phyloP scores from a whole-genome alignment of 2,888 invertebrate species.

The Cataglyphis altisquamis region DNA sequence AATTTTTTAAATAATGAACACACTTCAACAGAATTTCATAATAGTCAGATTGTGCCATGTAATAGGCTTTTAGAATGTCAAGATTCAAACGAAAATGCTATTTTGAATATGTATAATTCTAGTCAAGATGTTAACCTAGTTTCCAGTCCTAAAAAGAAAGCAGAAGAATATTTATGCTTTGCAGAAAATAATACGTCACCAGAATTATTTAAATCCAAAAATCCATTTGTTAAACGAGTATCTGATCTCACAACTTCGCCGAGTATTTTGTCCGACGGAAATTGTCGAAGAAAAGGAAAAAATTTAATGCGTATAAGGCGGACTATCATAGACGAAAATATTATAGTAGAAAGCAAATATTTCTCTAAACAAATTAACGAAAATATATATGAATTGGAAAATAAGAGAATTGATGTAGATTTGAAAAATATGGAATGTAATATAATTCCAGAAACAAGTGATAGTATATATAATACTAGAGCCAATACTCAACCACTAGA shows the following conservation, averaged over 20 bases:
- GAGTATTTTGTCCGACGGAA: constrained; percentile 77
- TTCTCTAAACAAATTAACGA: constrained; percentile 69
- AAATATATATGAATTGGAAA: neutral
- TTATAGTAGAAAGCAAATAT: constrained; percentile 80
- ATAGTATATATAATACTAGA: neutral
- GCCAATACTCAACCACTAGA: neutral
- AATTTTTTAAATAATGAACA: constrained; percentile 26
- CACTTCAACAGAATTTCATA: constrained; percentile 3
- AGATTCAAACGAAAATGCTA: constrained; percentile 60
- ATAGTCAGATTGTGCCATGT: constrained; percentile 35
- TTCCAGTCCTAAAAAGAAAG: constrained; percentile 32
- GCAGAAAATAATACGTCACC: constrained; percentile 69
- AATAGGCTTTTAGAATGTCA: constrained; percentile 57
- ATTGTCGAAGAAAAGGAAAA: constrained; percentile 74
- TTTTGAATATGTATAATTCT: constrained; percentile 71
- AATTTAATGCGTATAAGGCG: constrained; percentile 74
- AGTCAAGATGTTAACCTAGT: constrained; percentile 24
- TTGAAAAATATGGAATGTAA: neutral
- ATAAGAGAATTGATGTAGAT: neutral
- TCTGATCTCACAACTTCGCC: constrained; percentile 77
- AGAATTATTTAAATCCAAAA: constrained; percentile 64
- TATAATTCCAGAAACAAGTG: neutral
- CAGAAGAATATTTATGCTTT: constrained; percentile 22
- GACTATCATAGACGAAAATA: constrained; percentile 80
- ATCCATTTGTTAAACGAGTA: constrained; percentile 77